These are phyloP conservation scores for Naso thynnoides DNA, from an alignment of 2,797 vertebrate genomes.

Conservation along the genomic window DNA sequence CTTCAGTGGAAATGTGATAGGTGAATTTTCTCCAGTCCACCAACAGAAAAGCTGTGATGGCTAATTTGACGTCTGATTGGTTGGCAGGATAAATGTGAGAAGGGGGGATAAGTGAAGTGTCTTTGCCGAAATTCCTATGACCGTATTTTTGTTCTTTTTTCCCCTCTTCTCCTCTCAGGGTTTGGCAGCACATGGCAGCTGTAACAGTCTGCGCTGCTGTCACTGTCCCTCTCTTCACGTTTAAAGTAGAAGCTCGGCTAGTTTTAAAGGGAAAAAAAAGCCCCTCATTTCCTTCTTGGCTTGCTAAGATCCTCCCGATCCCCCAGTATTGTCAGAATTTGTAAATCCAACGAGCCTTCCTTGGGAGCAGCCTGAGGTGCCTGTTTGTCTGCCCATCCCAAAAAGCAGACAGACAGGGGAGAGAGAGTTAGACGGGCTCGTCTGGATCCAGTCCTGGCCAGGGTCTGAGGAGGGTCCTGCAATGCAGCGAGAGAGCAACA, in stretches of 20 bases:
- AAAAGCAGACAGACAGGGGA: constrained; percentile 80
- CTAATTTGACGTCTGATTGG: constrained; percentile 44
- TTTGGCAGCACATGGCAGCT: constrained; percentile 85
- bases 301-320: constrained; percentile 68
- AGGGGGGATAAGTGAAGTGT: constrained; percentile 79
- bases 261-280: constrained; percentile 62
- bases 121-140: constrained; percentile 79
- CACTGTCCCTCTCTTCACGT: constrained; percentile 77
- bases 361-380: constrained; percentile 82
- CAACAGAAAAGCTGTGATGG: constrained; percentile 7
- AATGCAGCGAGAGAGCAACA: constrained; percentile 85
- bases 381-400: constrained; percentile 79
- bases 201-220: constrained; percentile 83
- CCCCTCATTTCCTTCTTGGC: constrained; percentile 58
- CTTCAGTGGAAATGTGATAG: constrained; percentile 20
- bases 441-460: constrained; percentile 87
- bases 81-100: constrained; percentile 69
- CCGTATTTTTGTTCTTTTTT: constrained; percentile 82
- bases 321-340: constrained; percentile 71
- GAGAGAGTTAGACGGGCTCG: constrained; percentile 81
- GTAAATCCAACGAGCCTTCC: constrained; percentile 81
- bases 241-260: constrained; percentile 73
- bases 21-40: constrained; percentile 4
- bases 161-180: constrained; percentile 86
- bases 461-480: constrained; percentile 86